Conservation (phyloP, 2,113 vertebrate genomes). For the Corydoras maculifer region DNA sequence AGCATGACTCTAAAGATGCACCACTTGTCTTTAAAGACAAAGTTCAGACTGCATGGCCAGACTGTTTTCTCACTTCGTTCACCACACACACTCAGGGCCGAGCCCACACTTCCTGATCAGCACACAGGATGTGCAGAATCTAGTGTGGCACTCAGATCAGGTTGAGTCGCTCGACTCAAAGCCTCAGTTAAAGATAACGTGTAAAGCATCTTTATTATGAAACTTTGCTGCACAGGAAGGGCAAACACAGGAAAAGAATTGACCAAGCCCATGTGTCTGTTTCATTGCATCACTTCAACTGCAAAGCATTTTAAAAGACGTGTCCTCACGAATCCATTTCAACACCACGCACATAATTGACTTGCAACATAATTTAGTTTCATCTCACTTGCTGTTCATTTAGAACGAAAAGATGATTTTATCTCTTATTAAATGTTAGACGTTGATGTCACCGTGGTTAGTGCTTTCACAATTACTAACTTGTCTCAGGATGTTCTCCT, state of each 20-base stretch:
- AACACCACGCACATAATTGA: too few relatives aligned
- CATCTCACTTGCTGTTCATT: too few relatives aligned
- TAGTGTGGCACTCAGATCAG: slow-evolving; percentile 5
- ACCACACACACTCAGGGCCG: slow-evolving; percentile 14
- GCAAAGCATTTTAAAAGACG: neutral
- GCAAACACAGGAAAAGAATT: slow-evolving; percentile 10
- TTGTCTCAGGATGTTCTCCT: too few relatives aligned
- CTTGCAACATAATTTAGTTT: too few relatives aligned
- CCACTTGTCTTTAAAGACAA: slow-evolving; percentile 10
- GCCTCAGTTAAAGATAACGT: neutral
- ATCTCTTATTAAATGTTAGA: too few relatives aligned
- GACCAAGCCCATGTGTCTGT: neutral
- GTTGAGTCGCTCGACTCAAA: neutral
- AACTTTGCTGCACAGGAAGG: neutral
- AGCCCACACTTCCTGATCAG: slow-evolving; percentile 37
- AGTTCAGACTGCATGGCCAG: slow-evolving; percentile 6
- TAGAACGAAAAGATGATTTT: too few relatives aligned
- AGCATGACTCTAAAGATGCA: slow-evolving; percentile 63
- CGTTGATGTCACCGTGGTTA: too few relatives aligned
- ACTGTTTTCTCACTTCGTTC: neutral
- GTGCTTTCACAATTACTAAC: too few relatives aligned
- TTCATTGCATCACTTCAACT: slow-evolving; percentile 7
- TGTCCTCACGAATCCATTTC: neutral
- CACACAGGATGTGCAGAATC: slow-evolving; percentile 42
- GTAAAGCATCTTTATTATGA: slow-evolving; percentile 1